Conservation (phyloP, 2,797 vertebrate genomes). For the Eptatretus atami region DNA sequence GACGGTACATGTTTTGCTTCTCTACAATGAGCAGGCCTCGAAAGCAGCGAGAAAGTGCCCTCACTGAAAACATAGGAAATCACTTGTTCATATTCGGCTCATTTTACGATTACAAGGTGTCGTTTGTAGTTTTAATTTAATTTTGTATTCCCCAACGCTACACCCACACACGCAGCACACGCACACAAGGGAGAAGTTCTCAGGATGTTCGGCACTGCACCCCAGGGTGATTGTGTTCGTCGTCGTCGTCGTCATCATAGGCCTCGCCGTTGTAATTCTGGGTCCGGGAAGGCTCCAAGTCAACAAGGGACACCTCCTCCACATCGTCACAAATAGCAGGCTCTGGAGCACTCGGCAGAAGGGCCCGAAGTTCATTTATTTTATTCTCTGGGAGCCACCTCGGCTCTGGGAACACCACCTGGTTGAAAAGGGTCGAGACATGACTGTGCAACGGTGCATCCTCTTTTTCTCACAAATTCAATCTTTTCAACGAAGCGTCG, state of each 20-base stretch:
- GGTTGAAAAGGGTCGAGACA: background rate
- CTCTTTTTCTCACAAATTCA: no score
- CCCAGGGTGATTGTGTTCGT: constrained; percentile 1
- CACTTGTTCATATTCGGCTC: no score
- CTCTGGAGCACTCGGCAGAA: constrained; percentile 1
- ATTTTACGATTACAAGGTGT: no score
- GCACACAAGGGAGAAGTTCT: background rate
- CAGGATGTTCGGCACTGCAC: constrained; percentile 4
- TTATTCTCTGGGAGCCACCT: background rate
- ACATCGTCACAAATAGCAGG: background rate
- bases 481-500: no score
- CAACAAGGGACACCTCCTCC: background rate
- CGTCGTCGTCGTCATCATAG: background rate
- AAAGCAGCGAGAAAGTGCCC: no score
- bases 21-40: no score
- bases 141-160: no score
- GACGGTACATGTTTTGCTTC: no score
- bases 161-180: no score
- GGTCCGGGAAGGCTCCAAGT: constrained; percentile 3
- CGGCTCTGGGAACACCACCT: constrained; percentile 2
- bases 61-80: no score
- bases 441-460: no score
- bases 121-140: no score
- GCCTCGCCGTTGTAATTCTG: background rate
- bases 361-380: background rate